Evolutionary conservation across 1,140 invertebrate species (phyloP).

Genomic region (Drosophila nasuta): DNA sequence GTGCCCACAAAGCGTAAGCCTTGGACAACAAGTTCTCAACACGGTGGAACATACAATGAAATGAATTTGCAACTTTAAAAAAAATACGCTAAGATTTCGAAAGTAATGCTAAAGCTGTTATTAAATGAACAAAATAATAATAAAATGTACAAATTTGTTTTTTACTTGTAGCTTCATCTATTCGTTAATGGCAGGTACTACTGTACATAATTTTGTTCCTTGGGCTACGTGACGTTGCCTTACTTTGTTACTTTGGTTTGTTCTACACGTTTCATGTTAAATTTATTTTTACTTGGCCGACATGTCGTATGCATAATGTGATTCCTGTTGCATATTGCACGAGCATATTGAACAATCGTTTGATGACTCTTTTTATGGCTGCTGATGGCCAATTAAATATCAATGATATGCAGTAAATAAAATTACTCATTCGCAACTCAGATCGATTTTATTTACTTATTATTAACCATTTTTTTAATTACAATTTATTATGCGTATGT

Average conservation of each 20-base stretch:
- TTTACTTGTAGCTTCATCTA: neutral
- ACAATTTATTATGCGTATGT: neutral
- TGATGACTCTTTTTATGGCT: conserved; percentile 56
- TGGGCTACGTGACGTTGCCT: conserved; percentile 48
- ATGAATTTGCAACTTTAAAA: neutral
- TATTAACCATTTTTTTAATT: conserved; percentile 28
- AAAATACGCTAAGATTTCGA: neutral
- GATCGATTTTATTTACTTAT: conserved; percentile 1
- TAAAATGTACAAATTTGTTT: neutral
- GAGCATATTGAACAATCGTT: conserved; percentile 41
- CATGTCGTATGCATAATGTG: conserved; percentile 58
- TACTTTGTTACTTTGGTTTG: conserved; percentile 25
- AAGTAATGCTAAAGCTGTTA: too few relatives aligned
- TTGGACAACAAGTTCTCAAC: conserved; percentile 20
- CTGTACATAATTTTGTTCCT: conserved; percentile 44
- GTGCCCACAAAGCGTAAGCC: conserved; percentile 36
- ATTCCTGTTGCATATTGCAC: conserved; percentile 25
- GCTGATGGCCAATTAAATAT: conserved; percentile 47
- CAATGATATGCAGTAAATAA: conserved; percentile 40
- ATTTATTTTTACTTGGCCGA: conserved; percentile 24
- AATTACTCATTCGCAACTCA: conserved; percentile 17
- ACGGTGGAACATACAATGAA: neutral
- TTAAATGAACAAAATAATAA: neutral
- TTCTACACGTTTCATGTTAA: conserved; percentile 14
- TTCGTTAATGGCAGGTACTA: conserved; percentile 1